These are phyloP conservation scores for Dicycla oo DNA, from an alignment of 2,888 invertebrate genomes.

Conservation along the genomic window DNA sequence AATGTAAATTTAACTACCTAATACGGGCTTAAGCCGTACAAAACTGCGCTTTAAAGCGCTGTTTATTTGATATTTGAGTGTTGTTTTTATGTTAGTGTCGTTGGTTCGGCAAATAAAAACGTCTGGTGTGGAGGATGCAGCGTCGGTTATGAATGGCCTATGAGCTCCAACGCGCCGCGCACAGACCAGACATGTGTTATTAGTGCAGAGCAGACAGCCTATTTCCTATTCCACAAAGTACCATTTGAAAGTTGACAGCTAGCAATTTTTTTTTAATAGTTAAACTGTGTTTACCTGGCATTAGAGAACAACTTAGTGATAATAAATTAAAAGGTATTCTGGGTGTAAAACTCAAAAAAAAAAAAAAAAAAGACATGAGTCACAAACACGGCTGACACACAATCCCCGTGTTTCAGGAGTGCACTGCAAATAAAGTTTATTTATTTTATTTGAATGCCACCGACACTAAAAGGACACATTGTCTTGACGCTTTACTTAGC, in stretches of 20 bases:
- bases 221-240: too few relatives aligned
- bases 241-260: neutral
- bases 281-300: neutral
- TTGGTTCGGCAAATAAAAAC: constrained; percentile 86
- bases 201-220: constrained; percentile 67
- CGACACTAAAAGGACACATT: constrained; percentile 24
- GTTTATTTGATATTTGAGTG: constrained; percentile 87
- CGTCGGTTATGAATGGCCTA: constrained; percentile 86
- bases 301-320: neutral
- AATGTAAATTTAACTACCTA: constrained; percentile 90
- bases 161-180: constrained; percentile 76
- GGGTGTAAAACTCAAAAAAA: neutral
- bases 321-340: neutral
- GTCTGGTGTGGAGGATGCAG: constrained; percentile 80
- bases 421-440: constrained; percentile 14
- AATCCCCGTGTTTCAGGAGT: constrained; percentile 25
- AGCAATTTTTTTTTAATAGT: too few relatives aligned
- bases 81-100: constrained; percentile 87
- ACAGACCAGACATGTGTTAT: constrained; percentile 67
- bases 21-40: constrained; percentile 84
- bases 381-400: constrained; percentile 18
- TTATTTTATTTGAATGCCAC: constrained; percentile 27
- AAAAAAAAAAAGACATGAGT: constrained; percentile 33
- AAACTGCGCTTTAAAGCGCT: constrained; percentile 84
- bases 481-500: constrained; percentile 37